Evolutionary conservation across 2,888 invertebrate genomes (phyloP).

Genomic region (Scaeva pyrastri): DNA sequence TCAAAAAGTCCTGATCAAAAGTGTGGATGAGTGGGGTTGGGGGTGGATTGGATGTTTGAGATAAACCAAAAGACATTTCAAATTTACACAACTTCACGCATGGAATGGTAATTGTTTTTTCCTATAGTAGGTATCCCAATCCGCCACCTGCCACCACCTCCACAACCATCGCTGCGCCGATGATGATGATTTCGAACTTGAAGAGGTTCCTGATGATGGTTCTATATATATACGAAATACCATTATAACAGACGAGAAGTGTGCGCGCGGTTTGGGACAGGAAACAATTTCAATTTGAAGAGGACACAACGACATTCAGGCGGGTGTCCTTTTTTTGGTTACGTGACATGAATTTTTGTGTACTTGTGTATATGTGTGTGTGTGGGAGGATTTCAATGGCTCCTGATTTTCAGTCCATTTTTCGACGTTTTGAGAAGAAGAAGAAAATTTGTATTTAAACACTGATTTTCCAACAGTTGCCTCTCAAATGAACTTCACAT

Average conservation of each 20-base stretch:
- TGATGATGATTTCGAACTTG: constrained; percentile 5
- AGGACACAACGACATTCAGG: constrained; percentile 59
- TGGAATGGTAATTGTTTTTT: constrained; percentile 73
- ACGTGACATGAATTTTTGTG: constrained; percentile 66
- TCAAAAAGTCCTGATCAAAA: background rate
- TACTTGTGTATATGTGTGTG: background rate
- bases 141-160: too few relatives aligned
- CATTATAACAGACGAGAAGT: constrained; percentile 39
- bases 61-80: constrained; percentile 68
- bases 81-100: constrained; percentile 75
- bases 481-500: constrained; percentile 42
- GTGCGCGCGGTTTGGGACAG: constrained; percentile 56
- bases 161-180: too few relatives aligned
- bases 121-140: background rate
- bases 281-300: constrained; percentile 75
- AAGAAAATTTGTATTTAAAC: constrained; percentile 64
- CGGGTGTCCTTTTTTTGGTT: constrained; percentile 17
- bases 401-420: constrained; percentile 22
- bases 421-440: constrained; percentile 32
- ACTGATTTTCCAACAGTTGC: constrained; percentile 64
- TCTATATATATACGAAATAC: background rate
- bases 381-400: background rate
- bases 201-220: constrained; percentile 2
- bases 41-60: constrained; percentile 4
- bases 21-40: background rate